Conservation (phyloP, 2,797 vertebrate species). For the Anguilla megastoma region DNA sequence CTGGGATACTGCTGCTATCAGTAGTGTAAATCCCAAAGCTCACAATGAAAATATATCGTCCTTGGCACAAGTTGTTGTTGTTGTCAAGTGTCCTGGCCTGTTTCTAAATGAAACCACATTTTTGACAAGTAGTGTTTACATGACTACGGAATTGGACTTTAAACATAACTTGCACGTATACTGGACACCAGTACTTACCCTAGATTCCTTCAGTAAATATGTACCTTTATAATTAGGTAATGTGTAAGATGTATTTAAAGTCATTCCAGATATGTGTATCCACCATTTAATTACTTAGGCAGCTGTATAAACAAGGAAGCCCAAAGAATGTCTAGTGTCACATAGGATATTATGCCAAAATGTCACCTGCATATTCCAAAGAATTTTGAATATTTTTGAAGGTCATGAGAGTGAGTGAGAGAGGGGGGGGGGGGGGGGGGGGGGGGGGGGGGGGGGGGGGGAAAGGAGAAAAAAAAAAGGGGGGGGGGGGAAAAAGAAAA, state of each 20-base stretch:
- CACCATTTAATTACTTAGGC: no score
- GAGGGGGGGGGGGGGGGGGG: no score
- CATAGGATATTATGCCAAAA: neutral
- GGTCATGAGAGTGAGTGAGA: no score
- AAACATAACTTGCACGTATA: neutral
- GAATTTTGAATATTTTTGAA: no score
- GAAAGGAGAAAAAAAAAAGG: no score
- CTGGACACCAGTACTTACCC: neutral
- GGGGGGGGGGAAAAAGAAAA: no score
- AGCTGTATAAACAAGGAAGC: neutral
- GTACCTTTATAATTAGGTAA: neutral
- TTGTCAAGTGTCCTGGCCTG: neutral
- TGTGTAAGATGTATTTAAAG: neutral
- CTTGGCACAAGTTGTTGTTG: neutral
- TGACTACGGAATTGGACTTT: no score
- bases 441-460: no score
- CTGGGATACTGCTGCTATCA: neutral
- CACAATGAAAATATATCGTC: slow-evolving; percentile 5
- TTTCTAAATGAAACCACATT: neutral
- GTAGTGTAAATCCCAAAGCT: slow-evolving; percentile 22
- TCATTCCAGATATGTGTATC: neutral
- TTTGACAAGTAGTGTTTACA: neutral
- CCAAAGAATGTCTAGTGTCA: neutral
- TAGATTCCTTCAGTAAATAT: neutral
- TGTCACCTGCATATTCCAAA: no score